Conservation (phyloP, 2,888 invertebrate genomes). For the Trissoscelio sp. region DNA sequence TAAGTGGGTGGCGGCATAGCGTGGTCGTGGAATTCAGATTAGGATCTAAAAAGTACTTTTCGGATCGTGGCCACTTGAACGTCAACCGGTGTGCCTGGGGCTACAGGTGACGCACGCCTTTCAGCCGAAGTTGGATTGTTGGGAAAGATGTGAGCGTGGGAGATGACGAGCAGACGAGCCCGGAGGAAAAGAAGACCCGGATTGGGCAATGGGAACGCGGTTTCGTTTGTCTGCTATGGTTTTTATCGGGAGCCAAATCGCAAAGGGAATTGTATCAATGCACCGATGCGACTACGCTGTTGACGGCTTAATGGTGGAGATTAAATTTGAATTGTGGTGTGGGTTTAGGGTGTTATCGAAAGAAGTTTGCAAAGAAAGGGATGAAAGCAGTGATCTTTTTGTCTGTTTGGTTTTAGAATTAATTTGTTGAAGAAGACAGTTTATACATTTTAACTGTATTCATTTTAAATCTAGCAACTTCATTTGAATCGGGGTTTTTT, state of each 20-base stretch:
- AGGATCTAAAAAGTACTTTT: slow-evolving; percentile 44
- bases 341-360: too few relatives aligned
- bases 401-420: too few relatives aligned
- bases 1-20: slow-evolving; percentile 61
- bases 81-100: slow-evolving; percentile 46
- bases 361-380: too few relatives aligned
- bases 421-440: too few relatives aligned
- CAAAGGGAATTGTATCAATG: slow-evolving; percentile 31
- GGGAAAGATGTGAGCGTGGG: slow-evolving; percentile 56
- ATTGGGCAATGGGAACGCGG: slow-evolving; percentile 37
- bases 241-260: slow-evolving; percentile 3
- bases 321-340: not conserved
- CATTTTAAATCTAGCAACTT: too few relatives aligned
- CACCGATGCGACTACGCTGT: not conserved
- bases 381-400: too few relatives aligned
- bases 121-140: slow-evolving; percentile 25
- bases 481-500: too few relatives aligned
- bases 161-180: slow-evolving; percentile 49
- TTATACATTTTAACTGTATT: too few relatives aligned
- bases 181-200: not conserved
- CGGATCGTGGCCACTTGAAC: slow-evolving; percentile 65
- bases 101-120: slow-evolving; percentile 64
- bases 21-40: slow-evolving; percentile 56
- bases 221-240: not conserved
- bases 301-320: slow-evolving; percentile 3